Percentiles rank a stretch among this genome's conserved stretches.
Evolutionary conservation across 2,888 invertebrate genomes (phyloP).

Genomic region (Calameuta filiformis): DNA sequence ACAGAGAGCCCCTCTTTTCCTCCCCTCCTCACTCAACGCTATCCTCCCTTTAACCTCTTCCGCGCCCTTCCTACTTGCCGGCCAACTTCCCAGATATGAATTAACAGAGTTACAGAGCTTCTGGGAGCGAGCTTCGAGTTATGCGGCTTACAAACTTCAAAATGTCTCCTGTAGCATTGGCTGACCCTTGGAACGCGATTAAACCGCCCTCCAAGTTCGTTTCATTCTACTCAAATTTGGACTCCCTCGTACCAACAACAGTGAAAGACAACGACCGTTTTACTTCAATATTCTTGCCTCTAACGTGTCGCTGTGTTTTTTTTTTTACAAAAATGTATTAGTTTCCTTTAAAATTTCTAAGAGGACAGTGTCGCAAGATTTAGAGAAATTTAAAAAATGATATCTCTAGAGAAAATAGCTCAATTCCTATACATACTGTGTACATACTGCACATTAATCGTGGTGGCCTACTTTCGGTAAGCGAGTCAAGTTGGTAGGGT

Average conservation of each 20-base stretch:
- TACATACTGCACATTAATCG: background rate
- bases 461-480: background rate
- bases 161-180: conserved; percentile 41
- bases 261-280: background rate
- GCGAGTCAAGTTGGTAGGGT: background rate
- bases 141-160: conserved; percentile 60
- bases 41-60: conserved; percentile 6
- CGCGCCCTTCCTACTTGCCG: conserved; percentile 22
- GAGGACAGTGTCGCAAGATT: background rate
- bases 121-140: conserved; percentile 46
- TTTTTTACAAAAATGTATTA: background rate
- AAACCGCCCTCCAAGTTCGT: background rate
- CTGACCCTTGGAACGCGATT: background rate
- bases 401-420: background rate
- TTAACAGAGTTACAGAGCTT: conserved; percentile 63
- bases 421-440: background rate
- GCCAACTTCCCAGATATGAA: conserved; percentile 64
- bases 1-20: background rate
- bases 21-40: conserved; percentile 2
- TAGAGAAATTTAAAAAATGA: background rate
- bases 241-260: background rate
- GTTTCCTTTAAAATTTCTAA: background rate
- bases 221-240: background rate
- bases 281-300: background rate
- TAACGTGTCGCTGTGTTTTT: background rate